These are phyloP conservation scores for Schizaphis graminum DNA, from an alignment of 2,888 invertebrate genomes.

Conservation along the genomic window DNA sequence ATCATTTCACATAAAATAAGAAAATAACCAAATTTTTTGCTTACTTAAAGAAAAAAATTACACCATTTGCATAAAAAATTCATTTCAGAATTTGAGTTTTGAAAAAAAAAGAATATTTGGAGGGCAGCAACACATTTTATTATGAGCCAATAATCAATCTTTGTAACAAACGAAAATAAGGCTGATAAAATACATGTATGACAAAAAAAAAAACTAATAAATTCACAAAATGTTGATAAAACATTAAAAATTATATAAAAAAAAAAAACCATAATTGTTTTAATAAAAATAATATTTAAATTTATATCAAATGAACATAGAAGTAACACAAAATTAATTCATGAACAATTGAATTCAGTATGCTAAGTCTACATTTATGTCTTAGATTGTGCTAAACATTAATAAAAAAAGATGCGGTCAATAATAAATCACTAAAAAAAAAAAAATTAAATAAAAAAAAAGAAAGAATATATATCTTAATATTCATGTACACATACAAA, in stretches of 20 bases:
- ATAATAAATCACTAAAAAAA: slow-evolving; percentile 54
- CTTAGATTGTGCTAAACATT: slow-evolving; percentile 18
- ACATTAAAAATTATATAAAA: slow-evolving; percentile 19
- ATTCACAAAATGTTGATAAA: slow-evolving; percentile 23
- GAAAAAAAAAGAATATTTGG: background rate
- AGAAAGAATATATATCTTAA: background rate
- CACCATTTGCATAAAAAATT: background rate
- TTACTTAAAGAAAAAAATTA: background rate
- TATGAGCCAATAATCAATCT: slow-evolving; percentile 62
- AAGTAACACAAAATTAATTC: slow-evolving; percentile 40
- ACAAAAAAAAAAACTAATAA: slow-evolving; percentile 39
- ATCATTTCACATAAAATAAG: background rate
- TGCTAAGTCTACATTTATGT: background rate
- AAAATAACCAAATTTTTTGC: background rate
- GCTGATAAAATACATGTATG: slow-evolving; percentile 47
- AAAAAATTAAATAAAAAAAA: slow-evolving; percentile 55
- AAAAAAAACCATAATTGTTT: slow-evolving; percentile 34
- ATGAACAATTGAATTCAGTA: background rate
- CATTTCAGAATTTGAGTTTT: background rate
- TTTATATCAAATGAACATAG: slow-evolving; percentile 45
- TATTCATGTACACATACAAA: slow-evolving; percentile 16
- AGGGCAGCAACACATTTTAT: slow-evolving; percentile 64
- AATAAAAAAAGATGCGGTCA: slow-evolving; percentile 36
- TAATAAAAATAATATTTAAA: slow-evolving; percentile 40
- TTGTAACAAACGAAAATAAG: slow-evolving; percentile 53